Conservation (phyloP, 2,797 vertebrate genomes). For the Acipenser transmontanus region DNA sequence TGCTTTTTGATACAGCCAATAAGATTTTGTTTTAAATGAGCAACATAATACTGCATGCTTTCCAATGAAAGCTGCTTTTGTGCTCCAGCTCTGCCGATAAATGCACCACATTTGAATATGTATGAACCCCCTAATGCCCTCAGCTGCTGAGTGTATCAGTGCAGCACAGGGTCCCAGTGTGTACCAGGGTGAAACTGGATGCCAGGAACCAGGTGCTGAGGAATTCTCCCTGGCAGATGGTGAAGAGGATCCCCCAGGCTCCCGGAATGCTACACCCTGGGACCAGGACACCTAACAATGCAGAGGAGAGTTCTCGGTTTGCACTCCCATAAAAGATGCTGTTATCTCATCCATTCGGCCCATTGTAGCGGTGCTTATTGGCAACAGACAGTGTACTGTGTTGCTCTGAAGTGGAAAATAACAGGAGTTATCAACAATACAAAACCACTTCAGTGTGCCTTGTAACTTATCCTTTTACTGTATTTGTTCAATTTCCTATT, state of each 20-base stretch:
- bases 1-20: too few species aligned
- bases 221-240: conserved; percentile 12
- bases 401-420: background rate
- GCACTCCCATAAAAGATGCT: conserved; percentile 2
- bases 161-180: too few species aligned
- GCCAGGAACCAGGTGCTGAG: conserved; percentile 1
- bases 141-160: too few species aligned
- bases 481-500: too few species aligned
- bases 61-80: too few species aligned
- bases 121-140: too few species aligned
- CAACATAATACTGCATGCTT: too few species aligned
- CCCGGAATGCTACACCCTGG: conserved; percentile 41
- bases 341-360: conserved; percentile 10
- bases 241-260: conserved; percentile 6
- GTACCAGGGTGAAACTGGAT: background rate
- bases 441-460: too few species aligned
- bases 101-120: too few species aligned
- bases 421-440: too few species aligned
- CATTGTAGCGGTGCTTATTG: conserved; percentile 3
- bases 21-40: background rate
- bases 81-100: background rate
- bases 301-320: background rate
- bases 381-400: conserved; percentile 7
- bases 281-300: conserved; percentile 11
- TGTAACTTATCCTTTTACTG: too few species aligned